Base-by-base conservation (phyloP, 2,797 vertebrate species). In the Myotis planiceps region DNA sequence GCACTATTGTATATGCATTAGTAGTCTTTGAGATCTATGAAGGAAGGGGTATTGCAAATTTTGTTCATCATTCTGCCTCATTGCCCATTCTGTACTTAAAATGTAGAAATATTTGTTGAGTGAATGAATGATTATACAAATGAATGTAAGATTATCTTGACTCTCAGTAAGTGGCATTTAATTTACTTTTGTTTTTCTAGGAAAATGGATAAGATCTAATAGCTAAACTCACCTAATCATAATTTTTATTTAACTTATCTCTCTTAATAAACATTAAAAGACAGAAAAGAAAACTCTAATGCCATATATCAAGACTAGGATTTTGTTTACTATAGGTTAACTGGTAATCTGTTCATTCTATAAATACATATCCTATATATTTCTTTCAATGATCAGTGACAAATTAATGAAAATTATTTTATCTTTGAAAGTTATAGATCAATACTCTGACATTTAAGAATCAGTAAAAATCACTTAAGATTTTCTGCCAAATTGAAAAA, bases 381-480 rank as follows among this genome's bases (percentile, higher is more conserved):
- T 76, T 74, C 49, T 78, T 68, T 37, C 53, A 76, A 12, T 47
- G 34, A 85, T 72, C 9, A 78, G 1, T 92, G 45, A 74, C 23
- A 90, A 82, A 75, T 1, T 16, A 91, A 27, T 75, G 16, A 84
- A 93, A 89, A 78, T 95, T 2, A 63, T 79, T 88, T 92, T 72
- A 49, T 53, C 39, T 79, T 91, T 79, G 42, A 80, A 34, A 53
- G 16, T 92, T 92, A 86, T 13, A 89, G 53, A 55, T 91, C 23
- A 60, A 6, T 90, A 76, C 7, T 82, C 19, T 88, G 71, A 19
- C 19, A 65, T 71, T 58, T 78, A 49, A 89, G 32, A 96, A 92
- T 89, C n/a, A 74, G 15, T 94, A n/a, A 45, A 45, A 45, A 45
- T 45, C 45, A 51, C 42, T 76, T 93, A 92, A 76, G 71, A 23